Evolutionary conservation across 2,888 invertebrate genomes (phyloP), one percentile per base, ranked within the genome.

Genomic region (Parnassius mnemosyne): DNA sequence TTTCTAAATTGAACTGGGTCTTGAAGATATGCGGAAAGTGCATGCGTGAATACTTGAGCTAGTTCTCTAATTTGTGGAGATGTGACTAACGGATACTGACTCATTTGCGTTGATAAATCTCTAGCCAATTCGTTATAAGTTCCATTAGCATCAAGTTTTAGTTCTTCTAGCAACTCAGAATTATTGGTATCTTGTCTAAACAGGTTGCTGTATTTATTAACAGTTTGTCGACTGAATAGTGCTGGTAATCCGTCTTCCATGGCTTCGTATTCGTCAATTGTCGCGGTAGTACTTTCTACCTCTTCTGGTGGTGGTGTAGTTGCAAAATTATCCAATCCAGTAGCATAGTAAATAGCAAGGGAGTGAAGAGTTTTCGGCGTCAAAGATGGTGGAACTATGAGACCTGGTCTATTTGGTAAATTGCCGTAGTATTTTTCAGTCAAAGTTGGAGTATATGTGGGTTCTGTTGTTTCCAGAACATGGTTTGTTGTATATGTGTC

Each of bases 1-100:
- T 94, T 94, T 69, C 95, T 94, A 72, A 97, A 97, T 59, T 94
- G 94, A n/a, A 94, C 94, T 1, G 97, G 97, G 80, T 97, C 95
- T 81, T 96, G 95, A 5, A 97, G 87, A 71, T 97, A 97, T 0
- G 95, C 96, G 1, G 96, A 95, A 13, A 97, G 83, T 0, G 96
- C 97, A 74, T 96, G 94, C 0, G 96, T 96, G 73, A 97, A 97
- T 3, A 97, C 95, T 83, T 96, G 95, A 0, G 97, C 97, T 5
- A 97, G 82, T 81, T 96, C 95, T 58, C 96, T 92, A 0, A 96
- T 93, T 81, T 95, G 93, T n/a, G 95, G 92, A 66, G 84, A 92
- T 44, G 82, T 90, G 11, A 93, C 92, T 9, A 95, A 80, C 0
- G 94, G 93, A 25, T 93, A 93, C 74, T 94, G 92, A 72, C 95